Evolutionary conservation across 2,797 vertebrate genomes (phyloP).

Genomic region (Eospalax fontanierii): DNA sequence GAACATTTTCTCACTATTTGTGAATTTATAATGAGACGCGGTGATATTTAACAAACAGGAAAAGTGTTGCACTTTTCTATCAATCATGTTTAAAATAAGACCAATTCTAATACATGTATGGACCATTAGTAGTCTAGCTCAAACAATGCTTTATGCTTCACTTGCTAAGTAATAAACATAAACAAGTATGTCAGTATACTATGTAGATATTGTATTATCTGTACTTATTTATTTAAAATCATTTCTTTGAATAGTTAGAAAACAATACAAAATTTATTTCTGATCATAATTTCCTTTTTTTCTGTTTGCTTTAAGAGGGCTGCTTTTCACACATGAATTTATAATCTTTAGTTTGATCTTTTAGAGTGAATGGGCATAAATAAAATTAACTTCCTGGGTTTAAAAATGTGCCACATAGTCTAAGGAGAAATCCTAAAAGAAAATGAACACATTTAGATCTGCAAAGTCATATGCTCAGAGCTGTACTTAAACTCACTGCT

Average conservation of each 20-base stretch:
- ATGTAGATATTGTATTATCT: neutral
- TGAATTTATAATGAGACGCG: constrained; percentile 52
- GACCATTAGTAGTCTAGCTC: constrained; percentile 28
- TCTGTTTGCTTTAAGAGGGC: constrained; percentile 1
- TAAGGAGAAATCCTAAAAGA: neutral
- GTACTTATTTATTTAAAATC: constrained; percentile 37
- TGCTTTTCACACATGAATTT: neutral
- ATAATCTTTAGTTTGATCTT: neutral
- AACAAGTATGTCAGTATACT: neutral
- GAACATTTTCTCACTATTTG: constrained; percentile 46
- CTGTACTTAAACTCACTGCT: neutral
- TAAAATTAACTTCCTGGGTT: too few species aligned
- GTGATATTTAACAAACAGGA: constrained; percentile 56
- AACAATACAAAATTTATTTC: neutral
- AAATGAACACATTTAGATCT: neutral
- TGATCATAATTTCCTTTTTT: neutral
- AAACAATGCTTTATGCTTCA: neutral
- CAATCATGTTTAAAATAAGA: constrained; percentile 56
- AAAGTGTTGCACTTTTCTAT: constrained; percentile 45
- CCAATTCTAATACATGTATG: constrained; percentile 15
- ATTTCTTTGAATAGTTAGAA: constrained; percentile 24
- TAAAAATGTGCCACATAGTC: neutral
- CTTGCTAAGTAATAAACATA: neutral
- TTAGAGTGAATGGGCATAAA: too few species aligned
- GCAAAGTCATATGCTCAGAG: neutral